Evolutionary conservation across 2,797 vertebrate species (phyloP).

Genomic region (Prionace glauca): DNA sequence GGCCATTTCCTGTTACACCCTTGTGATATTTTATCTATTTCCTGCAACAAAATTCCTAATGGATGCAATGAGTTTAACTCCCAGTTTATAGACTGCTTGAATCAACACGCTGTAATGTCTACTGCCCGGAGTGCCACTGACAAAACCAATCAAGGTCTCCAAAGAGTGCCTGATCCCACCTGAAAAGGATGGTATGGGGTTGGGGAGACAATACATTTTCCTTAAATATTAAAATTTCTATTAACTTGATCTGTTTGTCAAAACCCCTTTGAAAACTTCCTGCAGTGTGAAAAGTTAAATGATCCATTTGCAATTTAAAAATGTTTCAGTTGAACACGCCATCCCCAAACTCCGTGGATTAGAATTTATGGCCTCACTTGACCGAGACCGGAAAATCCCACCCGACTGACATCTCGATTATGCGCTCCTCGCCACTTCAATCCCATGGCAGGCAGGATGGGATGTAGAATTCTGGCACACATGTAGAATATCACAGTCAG

Average conservation of each 20-base stretch:
- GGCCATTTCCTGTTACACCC: not conserved
- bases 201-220: not conserved
- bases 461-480: no score
- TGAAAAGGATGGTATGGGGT: not conserved
- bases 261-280: not conserved
- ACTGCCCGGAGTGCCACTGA: not conserved
- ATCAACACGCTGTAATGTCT: not conserved
- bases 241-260: not conserved
- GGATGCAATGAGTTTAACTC: not conserved
- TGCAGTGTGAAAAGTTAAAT: not conserved
- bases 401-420: no score
- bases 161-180: not conserved
- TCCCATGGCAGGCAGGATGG: no score
- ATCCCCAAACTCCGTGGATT: not conserved
- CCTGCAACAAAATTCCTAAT: not conserved
- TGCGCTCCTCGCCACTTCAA: no score
- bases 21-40: not conserved
- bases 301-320: not conserved
- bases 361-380: no score
- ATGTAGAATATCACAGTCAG: not conserved
- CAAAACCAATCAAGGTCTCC: not conserved
- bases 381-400: no score
- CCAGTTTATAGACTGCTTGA: not conserved
- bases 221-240: not conserved
- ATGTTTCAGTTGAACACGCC: not conserved